Evolutionary conservation across 2,888 invertebrate species (phyloP).

Genomic region (Heliconius erato): DNA sequence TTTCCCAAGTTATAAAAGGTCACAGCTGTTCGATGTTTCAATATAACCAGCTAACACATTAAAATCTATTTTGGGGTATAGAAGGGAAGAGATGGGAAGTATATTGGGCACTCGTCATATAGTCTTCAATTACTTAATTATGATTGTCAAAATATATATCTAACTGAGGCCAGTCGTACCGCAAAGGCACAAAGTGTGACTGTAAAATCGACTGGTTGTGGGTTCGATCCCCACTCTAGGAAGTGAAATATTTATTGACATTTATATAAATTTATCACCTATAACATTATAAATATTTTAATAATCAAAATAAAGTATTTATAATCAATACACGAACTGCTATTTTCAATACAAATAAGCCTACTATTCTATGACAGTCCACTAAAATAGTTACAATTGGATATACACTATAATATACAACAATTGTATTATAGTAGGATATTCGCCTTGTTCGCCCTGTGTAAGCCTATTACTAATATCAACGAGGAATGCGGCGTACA

Average conservation of each 20-base stretch:
- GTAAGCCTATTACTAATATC: constrained; percentile 46
- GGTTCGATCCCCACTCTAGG: too few species aligned
- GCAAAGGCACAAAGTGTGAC: too few species aligned
- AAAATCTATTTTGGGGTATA: neutral
- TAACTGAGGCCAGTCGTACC: too few species aligned
- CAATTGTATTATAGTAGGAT: constrained; percentile 9
- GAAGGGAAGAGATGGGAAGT: neutral
- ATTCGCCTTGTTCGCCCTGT: constrained; percentile 36
- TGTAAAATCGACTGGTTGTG: too few species aligned
- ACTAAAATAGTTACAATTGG: neutral
- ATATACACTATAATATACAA: constrained; percentile 11
- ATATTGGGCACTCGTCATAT: neutral
- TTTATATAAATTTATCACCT: too few species aligned
- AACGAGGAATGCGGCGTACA: constrained; percentile 48
- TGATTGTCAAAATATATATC: too few species aligned
- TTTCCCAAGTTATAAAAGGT: constrained; percentile 47
- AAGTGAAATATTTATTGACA: too few species aligned
- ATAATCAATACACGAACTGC: neutral
- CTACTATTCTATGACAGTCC: neutral
- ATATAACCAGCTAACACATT: constrained; percentile 28
- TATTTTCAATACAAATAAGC: neutral
- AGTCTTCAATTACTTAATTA: neutral
- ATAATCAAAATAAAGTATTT: neutral
- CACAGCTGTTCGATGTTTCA: constrained; percentile 43
- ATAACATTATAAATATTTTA: neutral